Evolutionary conservation across 2,797 vertebrate species (phyloP), one percentile per base, ranked within the genome.

Genomic region (Emydoidea blandingii): DNA sequence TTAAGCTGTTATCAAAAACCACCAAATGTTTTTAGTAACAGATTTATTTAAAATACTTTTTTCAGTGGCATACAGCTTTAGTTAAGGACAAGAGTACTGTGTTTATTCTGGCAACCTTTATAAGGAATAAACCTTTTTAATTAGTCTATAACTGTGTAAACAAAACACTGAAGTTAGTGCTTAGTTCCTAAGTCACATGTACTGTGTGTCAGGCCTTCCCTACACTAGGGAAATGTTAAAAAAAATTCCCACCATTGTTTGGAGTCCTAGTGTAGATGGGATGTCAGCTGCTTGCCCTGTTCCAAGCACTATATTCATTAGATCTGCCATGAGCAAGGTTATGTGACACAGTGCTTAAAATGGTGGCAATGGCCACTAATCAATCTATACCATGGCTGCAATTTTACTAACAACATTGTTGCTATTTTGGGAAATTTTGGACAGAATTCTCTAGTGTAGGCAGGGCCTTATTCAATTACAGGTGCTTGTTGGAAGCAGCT

Each of bases 71-170:
- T 49, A 57, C 92, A 86, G 34, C 52, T 41, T 90, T 89, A 91
- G 91, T 93, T 93, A 81, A 94, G 93, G 92, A 56, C 65, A 92
- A 96, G 94, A 96, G 93, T 96, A 95, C 65, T 79, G 1, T 91
- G 94, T 97, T 97, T 97, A 92, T 79, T 86, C 91, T 97, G 95
- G 93, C 96, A 95, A 68, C 50, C 85, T 56, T 92, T 87, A 34
- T 56, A 82, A 86, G 92, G 87, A 88, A 93, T 96, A 96, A 95
- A 93, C 85, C 80, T 85, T 87, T 96, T 95, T 89, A 93, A 96
- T 95, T 90, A 95, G 90, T 74, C 47, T 79, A 72, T 90, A 0
- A 0, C 83, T 90, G 3, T 91, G 92, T 96, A 97, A 97, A 94
- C 94, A 89, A 59, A 15, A 5, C 0, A 1, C 10, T 87, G 89